Evolutionary conservation across 2,888 invertebrate species (phyloP).

Genomic region (Diachrysia chrysitis): DNA sequence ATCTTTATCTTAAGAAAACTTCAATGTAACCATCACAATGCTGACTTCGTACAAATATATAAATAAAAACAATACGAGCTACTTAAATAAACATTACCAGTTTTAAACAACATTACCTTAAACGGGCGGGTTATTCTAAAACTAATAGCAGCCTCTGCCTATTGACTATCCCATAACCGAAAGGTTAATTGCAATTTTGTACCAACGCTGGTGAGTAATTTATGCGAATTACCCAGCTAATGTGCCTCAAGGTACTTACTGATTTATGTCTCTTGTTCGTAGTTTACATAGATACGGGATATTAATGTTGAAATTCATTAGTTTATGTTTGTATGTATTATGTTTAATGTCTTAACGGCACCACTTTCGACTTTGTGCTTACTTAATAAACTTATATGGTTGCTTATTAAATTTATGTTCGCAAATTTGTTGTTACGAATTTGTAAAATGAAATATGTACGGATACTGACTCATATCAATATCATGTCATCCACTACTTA

Average conservation of each 20-base stretch:
- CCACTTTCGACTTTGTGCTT: conserved; percentile 40
- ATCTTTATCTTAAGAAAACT: too few species aligned
- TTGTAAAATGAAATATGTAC: too few species aligned
- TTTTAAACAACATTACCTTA: neutral
- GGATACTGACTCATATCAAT: neutral
- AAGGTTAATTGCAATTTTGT: conserved; percentile 40
- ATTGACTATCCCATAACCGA: conserved; percentile 18
- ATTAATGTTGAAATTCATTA: conserved; percentile 56
- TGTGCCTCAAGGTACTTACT: conserved; percentile 51
- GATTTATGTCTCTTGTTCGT: conserved; percentile 55
- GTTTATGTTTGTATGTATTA: conserved; percentile 42
- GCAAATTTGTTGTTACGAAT: conserved; percentile 11
- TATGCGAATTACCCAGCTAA: conserved; percentile 49
- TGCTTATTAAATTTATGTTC: conserved; percentile 42
- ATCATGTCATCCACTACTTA: neutral
- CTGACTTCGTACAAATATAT: too few species aligned
- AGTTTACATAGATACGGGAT: conserved; percentile 47
- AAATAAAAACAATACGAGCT: neutral
- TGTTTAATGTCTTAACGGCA: conserved; percentile 35
- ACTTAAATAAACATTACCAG: neutral
- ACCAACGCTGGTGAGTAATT: conserved; percentile 41
- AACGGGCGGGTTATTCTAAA: neutral
- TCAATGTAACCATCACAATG: too few species aligned
- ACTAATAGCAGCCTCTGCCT: neutral
- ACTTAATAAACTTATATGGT: conserved; percentile 51